A percentile compares a stretch with the other conserved stretches of the same genome.
These are phyloP conservation scores for Platorchestia sp. DNA, from an alignment of 1,140 invertebrate genomes.

Conservation along the genomic window DNA sequence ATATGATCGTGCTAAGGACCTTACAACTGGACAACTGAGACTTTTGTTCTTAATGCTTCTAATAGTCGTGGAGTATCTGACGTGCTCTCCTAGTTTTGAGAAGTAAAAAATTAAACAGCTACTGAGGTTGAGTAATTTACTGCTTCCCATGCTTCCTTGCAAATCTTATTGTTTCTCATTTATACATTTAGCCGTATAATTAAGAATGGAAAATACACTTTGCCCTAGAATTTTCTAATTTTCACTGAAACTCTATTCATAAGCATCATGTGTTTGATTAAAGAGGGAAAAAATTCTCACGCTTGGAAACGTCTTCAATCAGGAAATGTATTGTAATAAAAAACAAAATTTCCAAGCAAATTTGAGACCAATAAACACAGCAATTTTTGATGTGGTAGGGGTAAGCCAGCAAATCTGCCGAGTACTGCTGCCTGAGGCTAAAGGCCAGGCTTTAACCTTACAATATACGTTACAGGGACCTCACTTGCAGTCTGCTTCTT, in stretches of 20 bases:
- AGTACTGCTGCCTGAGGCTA: background rate
- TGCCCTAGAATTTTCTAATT: background rate
- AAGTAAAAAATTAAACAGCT: background rate
- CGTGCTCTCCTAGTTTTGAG: no score
- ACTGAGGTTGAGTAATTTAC: background rate
- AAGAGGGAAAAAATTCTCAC: background rate
- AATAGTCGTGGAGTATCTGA: no score
- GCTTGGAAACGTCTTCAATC: no score
- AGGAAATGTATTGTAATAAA: background rate
- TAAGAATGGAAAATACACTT: background rate
- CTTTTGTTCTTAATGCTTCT: no score
- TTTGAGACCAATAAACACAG: background rate
- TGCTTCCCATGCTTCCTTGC: background rate
- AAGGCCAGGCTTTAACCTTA: no score
- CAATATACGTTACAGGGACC: no score
- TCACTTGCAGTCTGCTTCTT: no score
- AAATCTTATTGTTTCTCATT: no score
- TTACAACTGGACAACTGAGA: no score
- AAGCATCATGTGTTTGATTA: background rate
- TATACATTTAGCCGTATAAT: background rate
- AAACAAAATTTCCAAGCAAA: background rate
- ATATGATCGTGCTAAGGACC: no score
- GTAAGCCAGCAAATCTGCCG: background rate
- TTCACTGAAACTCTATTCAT: background rate
- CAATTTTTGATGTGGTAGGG: background rate